These are phyloP conservation scores for Eidolon dupreanum DNA, from an alignment of 2,797 vertebrate genomes.

Conservation along the genomic window DNA sequence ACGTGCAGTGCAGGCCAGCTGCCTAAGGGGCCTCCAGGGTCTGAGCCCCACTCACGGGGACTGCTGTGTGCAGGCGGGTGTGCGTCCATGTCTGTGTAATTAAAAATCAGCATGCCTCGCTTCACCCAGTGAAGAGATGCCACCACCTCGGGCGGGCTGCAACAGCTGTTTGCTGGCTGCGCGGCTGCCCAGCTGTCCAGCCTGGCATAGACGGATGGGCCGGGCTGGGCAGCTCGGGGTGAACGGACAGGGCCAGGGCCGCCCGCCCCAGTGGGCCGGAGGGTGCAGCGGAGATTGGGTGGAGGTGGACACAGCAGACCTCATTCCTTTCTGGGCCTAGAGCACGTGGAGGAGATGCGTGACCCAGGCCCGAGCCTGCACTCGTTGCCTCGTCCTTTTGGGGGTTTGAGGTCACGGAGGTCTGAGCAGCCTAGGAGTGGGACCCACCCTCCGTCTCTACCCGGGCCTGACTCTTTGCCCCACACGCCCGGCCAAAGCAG, in stretches of 20 bases:
- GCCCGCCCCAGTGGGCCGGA: not conserved
- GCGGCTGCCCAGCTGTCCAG: not conserved
- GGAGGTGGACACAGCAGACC: not conserved
- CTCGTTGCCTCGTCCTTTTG: not conserved
- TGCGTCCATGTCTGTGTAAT: conserved; percentile 59
- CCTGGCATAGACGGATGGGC: not conserved
- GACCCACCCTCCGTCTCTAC: not conserved
- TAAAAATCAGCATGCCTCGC: conserved; percentile 76
- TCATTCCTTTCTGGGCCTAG: not conserved
- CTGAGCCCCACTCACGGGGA: conserved; percentile 33
- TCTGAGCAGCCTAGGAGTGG: not conserved
- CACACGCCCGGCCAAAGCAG: not conserved
- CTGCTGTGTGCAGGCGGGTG: conserved; percentile 45
- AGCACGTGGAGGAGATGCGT: not conserved
- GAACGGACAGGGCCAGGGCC: not conserved
- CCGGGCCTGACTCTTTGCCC: not conserved
- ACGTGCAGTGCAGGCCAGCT: not conserved
- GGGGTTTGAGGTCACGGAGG: not conserved
- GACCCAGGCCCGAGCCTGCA: not conserved
- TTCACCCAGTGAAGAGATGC: conserved; percentile 56
- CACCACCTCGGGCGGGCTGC: conserved; percentile 44
- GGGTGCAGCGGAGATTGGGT: not conserved
- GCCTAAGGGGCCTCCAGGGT: conserved; percentile 43
- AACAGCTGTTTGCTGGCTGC: conserved; percentile 58
- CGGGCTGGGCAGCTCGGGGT: not conserved